Conservation (phyloP, 2,113 vertebrate genomes). For the Parotia lawesii region DNA sequence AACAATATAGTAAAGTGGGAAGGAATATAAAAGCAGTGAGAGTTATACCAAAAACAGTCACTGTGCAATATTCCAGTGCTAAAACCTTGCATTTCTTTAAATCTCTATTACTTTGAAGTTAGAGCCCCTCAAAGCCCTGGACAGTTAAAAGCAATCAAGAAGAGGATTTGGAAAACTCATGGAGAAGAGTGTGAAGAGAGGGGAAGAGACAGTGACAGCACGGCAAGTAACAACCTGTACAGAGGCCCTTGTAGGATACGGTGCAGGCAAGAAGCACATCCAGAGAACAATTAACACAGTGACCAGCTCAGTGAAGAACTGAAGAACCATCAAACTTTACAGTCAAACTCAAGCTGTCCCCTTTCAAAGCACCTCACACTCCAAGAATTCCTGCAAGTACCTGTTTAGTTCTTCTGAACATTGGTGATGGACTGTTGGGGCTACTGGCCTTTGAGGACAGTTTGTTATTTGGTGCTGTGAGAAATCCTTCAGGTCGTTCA, state of each 20-base stretch:
- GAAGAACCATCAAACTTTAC: background rate
- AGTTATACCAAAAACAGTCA: background rate
- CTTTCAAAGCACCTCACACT: background rate
- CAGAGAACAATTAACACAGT: background rate
- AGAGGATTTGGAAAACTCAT: background rate
- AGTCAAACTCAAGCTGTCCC: background rate
- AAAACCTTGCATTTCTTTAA: background rate
- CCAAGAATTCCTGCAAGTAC: conserved; percentile 63
- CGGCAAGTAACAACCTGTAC: background rate
- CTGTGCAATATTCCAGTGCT: background rate
- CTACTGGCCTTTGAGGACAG: conserved; percentile 83
- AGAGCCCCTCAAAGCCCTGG: background rate
- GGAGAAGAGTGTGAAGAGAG: background rate
- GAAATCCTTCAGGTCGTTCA: conserved; percentile 82
- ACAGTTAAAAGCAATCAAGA: background rate
- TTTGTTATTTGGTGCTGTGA: conserved; percentile 72
- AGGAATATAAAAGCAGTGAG: background rate
- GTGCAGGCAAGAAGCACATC: background rate
- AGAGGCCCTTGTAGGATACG: fast-evolving
- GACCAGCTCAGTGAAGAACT: background rate
- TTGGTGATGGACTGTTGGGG: conserved; percentile 90
- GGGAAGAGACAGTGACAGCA: background rate
- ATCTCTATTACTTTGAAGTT: background rate
- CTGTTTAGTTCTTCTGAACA: conserved; percentile 98
- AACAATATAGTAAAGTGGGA: background rate